Percentiles rank a stretch among this genome's conserved stretches.
Conservation (phyloP, 2,797 vertebrate species). For the Enteromius trimaculatus region DNA sequence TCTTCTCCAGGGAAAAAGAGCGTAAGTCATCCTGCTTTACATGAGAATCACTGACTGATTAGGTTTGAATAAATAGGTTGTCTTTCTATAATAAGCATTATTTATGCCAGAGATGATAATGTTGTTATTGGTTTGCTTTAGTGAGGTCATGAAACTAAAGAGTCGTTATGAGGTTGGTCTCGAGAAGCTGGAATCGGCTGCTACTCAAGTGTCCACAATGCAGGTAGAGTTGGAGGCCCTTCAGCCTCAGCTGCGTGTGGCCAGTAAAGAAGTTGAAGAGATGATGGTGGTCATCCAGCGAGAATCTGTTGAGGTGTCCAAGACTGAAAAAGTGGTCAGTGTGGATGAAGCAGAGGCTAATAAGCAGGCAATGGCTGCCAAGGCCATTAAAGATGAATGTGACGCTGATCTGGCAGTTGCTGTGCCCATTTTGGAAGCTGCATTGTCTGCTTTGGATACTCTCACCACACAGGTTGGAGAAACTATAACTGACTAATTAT, state of each 20-base stretch:
- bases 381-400: conserved; percentile 93
- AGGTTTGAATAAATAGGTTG: background rate
- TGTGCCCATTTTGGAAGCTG: conserved; percentile 85
- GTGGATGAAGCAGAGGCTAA: conserved; percentile 86
- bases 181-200: conserved; percentile 87
- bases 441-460: conserved; percentile 85
- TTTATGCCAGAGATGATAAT: background rate
- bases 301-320: conserved; percentile 87
- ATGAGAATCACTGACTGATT: background rate
- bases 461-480: conserved; percentile 83
- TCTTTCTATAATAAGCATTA: background rate
- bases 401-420: conserved; percentile 88
- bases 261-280: conserved; percentile 86
- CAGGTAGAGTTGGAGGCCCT: conserved; percentile 86
- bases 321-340: conserved; percentile 88
- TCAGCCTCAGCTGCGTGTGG: conserved; percentile 85
- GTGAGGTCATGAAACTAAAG: conserved; percentile 88
- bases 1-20: conserved; percentile 83
- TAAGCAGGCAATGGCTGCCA: conserved; percentile 87
- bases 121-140: conserved; percentile 59
- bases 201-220: conserved; percentile 87
- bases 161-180: conserved; percentile 87
- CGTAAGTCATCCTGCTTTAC: conserved; percentile 71
- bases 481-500: conserved; percentile 8
- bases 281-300: conserved; percentile 86